These are phyloP conservation scores for Mionectes olivaceus DNA, from an alignment of 2,797 vertebrate genomes.

Conservation along the genomic window DNA sequence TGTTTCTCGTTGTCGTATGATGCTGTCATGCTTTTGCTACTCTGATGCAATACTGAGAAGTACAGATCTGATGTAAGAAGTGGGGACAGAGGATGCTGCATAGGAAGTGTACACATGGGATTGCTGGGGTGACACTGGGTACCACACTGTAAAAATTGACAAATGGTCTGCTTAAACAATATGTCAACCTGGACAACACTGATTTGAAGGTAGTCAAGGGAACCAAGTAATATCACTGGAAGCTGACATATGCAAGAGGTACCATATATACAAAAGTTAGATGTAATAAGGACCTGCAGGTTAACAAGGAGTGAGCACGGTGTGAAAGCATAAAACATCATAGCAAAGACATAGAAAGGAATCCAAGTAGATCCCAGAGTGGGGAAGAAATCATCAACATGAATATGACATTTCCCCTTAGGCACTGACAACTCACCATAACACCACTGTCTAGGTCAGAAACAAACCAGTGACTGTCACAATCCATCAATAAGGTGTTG, in stretches of 20 bases:
- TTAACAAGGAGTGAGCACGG: neutral
- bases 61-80: neutral
- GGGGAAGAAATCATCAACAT: neutral
- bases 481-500: neutral
- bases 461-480: neutral
- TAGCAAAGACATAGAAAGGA: neutral
- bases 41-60: neutral
- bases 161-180: neutral
- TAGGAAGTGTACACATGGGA: rapidly evolving
- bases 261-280: neutral
- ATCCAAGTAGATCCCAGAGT: neutral
- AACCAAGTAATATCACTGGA: neutral
- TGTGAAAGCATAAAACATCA: neutral
- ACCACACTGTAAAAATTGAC: neutral
- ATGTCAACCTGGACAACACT: neutral
- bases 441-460: neutral
- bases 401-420: neutral
- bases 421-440: neutral
- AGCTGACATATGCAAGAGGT: neutral
- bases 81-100: rapidly evolving
- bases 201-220: neutral
- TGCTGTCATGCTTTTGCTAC: neutral
- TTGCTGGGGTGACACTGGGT: neutral
- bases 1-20: neutral
- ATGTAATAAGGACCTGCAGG: neutral